Base-by-base conservation (phyloP, 2,888 invertebrate species). In the Pimpla rufipes region DNA sequence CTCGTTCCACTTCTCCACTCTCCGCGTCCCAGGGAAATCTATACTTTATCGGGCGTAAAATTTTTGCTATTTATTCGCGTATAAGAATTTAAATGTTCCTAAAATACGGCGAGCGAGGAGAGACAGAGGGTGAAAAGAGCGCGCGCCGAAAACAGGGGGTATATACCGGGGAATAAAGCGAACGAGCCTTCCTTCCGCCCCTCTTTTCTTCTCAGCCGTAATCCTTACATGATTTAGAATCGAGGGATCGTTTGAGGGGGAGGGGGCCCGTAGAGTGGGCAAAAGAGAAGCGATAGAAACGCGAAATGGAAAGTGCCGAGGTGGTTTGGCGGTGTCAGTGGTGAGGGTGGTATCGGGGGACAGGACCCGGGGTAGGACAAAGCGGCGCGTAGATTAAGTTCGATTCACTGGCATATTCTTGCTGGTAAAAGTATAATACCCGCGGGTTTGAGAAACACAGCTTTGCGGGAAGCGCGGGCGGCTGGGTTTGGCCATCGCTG, bases 31-130 rank as follows among this genome's bases (percentile, higher is more conserved):
- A 85, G 88, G 91, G 88, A 92, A 93, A 93, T 93, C 93, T 93
- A 93, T 93, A 93, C 92, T 93, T 93, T 93, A 93, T 93, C 90
- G 93, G 91, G 92, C 93, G 92, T 93, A 91, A 93, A 93, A 93
- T 93, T 93, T 93, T 93, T 91, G 92, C 93, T 93, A 93, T 93
- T 93, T 93, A 93, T 93, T 93, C 93, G 93, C 93, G 92, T 93
- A 93, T 92, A 92, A 93, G 93, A 93, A 93, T 93, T 93, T 93
- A 93, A 93, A 93, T 93, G 93, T 93, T 92, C 90, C 89, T 90
- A 90, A 92, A 93, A 92, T 91, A 90, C 89, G 88, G 88, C 29
- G 40, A 29, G 55, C 57, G 83, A 70, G 55, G 70, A 70, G 78
- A 74, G 55, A 70, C 62, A 74, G 64, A 78, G 83, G 70, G 80